A percentile compares a stretch with the other conserved stretches of the same genome.
phyloP scores from a whole-genome alignment of 2,888 invertebrate species.

The Seladonia tumulorum region DNA sequence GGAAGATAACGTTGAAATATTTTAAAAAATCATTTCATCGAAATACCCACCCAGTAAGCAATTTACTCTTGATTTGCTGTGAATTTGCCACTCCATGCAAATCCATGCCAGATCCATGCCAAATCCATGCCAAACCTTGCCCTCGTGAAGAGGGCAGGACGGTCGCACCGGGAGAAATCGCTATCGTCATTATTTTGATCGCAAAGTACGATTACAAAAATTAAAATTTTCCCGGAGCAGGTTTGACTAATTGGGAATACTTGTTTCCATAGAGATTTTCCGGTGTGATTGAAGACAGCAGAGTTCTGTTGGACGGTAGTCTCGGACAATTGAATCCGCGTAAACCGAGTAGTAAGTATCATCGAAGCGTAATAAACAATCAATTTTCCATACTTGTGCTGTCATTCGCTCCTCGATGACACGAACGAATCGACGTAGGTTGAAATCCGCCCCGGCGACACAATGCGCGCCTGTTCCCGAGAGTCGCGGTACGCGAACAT shows the following conservation, averaged over 20 bases:
- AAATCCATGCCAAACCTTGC: no score
- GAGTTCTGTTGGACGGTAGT: neutral
- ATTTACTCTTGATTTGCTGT: no score
- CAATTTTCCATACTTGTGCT: neutral
- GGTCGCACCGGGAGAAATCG: no score
- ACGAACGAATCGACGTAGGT: neutral
- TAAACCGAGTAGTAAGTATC: neutral
- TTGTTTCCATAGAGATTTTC: neutral
- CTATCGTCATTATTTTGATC: no score
- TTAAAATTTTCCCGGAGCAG: no score
- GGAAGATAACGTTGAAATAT: neutral
- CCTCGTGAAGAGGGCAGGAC: no score
- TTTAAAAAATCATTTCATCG: neutral
- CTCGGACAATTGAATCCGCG: neutral
- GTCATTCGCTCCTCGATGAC: neutral
- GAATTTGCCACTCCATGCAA: no score
- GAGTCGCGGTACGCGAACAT: slow-evolving; percentile 66
- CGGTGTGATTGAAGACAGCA: neutral
- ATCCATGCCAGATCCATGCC: no score
- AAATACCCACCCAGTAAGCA: neutral
- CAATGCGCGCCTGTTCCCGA: slow-evolving; percentile 62
- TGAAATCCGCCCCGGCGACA: slow-evolving; percentile 53
- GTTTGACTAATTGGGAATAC: neutral
- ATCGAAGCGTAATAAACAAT: neutral
- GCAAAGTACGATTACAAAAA: no score